Percentiles rank a stretch among this genome's conserved stretches.
Evolutionary conservation across 2,888 invertebrate species (phyloP).

Genomic region (Entomobrya proxima): DNA sequence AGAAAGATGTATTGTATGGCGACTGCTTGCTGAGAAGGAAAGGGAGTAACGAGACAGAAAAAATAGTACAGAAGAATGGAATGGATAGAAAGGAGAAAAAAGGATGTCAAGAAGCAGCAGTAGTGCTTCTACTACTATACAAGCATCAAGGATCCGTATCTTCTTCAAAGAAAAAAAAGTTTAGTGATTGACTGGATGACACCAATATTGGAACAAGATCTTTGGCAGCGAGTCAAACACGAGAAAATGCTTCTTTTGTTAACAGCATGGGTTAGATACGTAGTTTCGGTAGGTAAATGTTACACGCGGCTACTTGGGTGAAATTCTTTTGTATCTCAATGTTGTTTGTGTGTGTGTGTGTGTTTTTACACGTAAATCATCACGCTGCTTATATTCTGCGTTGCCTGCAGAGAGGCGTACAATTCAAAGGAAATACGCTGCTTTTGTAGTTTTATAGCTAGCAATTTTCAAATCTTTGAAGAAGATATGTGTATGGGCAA

Average conservation of each 20-base stretch:
- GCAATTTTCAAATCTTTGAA: too few relatives aligned
- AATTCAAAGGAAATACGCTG: too few relatives aligned
- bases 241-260: constrained; percentile 20
- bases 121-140: neutral
- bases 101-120: constrained; percentile 43
- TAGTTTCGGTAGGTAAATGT: too few relatives aligned
- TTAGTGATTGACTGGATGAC: constrained; percentile 64
- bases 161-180: constrained; percentile 27
- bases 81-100: constrained; percentile 25
- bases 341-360: too few relatives aligned
- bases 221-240: constrained; percentile 60
- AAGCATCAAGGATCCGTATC: constrained; percentile 30
- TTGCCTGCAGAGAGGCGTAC: too few relatives aligned
- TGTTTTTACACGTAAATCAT: too few relatives aligned
- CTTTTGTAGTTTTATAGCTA: too few relatives aligned
- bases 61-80: constrained; percentile 19
- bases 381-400: too few relatives aligned
- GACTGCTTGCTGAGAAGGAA: neutral
- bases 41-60: neutral
- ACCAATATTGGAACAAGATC: constrained; percentile 57
- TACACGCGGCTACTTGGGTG: too few relatives aligned
- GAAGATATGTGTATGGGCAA: too few relatives aligned
- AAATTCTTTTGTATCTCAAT: too few relatives aligned
- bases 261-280: too few relatives aligned
- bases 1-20: neutral